Evolutionary conservation across 2,888 invertebrate species (phyloP), one percentile per base, ranked within the genome.

Genomic region (Scaptomyza cyrtandrae): DNA sequence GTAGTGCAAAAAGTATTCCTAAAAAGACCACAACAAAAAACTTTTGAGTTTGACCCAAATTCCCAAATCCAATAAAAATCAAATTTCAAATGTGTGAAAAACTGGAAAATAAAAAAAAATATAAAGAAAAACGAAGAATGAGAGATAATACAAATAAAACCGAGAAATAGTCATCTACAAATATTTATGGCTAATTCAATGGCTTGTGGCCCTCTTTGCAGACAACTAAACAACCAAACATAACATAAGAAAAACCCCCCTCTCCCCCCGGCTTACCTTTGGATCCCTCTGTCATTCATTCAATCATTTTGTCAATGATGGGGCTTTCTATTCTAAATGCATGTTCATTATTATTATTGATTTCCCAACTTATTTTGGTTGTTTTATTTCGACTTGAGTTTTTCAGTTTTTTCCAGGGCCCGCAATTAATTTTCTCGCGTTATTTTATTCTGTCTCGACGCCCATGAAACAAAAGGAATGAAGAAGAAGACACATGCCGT

Each of bases 291-390:
- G 71, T 71, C 85, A 75, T 80, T 86, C 86, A 86, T 86, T 83
- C 83, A 83, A 86, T 86, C 83, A 83, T 84, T 83, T 86, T 85
- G 85, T 86, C 87, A 86, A 83, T 83, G 83, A 86, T 83, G 76
- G 46, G 63, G 73, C 81, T 81, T 78, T 70, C 82, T 72, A 69
- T 73, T 71, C 76, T 69, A 60, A 78, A 66, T 63, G 63, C 75
- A 70, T 56, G 71, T 79, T 86, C 79, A 86, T 83, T 86, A 85
- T 85, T 85, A 87, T 85, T 87, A 85, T 87, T 87, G 88, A 85
- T 85, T 85, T 85, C 82, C 83, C 71, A 78, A 85, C 80, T 78
- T 87, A 79, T 55, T 74, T 39, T 39, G 2, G 6, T 41, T 41
- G 14, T 9, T 37, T 78, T 70, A 71, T 65, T n/a, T 52, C 63